Evolutionary conservation across 2,888 invertebrate genomes (phyloP).

Genomic region (Halictus quadricinctus): DNA sequence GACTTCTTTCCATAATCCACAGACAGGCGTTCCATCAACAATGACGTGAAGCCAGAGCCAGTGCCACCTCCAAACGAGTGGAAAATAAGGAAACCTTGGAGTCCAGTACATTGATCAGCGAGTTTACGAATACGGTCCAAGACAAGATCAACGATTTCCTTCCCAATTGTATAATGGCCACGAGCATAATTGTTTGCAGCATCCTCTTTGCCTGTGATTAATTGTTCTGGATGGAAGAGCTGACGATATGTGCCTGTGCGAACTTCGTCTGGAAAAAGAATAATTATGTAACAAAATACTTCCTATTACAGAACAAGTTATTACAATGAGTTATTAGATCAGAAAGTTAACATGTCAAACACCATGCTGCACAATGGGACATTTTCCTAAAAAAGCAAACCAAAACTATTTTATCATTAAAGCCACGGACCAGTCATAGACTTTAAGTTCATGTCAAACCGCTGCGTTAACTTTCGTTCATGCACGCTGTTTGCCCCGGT

Average conservation of each 20-base stretch:
- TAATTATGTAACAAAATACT: neutral
- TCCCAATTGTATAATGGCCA: constrained; percentile 98
- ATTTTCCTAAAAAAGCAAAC: no score
- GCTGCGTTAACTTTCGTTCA: no score
- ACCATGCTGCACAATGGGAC: no score
- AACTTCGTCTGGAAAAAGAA: constrained; percentile 88
- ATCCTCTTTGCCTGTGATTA: constrained; percentile 98
- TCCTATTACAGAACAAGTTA: neutral
- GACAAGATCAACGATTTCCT: constrained; percentile 95
- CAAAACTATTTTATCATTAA: no score
- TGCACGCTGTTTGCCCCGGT: no score
- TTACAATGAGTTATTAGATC: neutral
- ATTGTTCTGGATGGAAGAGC: constrained; percentile 98
- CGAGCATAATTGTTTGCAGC: constrained; percentile 99
- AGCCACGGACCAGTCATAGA: no score
- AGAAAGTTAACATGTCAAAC: neutral
- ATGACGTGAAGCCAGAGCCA: constrained; percentile 96
- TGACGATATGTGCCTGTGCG: constrained; percentile 97
- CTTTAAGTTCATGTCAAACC: no score
- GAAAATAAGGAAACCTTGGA: constrained; percentile 97
- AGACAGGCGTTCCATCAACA: constrained; percentile 97
- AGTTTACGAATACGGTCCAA: constrained; percentile 94
- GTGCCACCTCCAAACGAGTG: constrained; percentile 97
- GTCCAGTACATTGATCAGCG: constrained; percentile 96
- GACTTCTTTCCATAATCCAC: constrained; percentile 98